These are phyloP conservation scores for Drosophila pullipes DNA, from an alignment of 2,888 invertebrate genomes.

Conservation along the genomic window DNA sequence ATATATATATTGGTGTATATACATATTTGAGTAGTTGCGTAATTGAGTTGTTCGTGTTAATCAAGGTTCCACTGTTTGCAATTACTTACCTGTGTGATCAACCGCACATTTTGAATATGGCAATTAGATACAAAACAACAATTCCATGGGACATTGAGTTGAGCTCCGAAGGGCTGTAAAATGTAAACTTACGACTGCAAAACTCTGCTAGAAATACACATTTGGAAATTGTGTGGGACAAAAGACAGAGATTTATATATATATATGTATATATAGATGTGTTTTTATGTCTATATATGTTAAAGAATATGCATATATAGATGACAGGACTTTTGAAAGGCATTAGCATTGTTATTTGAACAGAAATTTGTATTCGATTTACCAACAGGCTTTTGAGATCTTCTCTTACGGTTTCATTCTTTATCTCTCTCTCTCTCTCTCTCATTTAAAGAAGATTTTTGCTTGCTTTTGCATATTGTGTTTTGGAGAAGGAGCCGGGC, in stretches of 20 bases:
- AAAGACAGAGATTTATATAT: constrained; percentile 45
- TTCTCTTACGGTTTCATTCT: constrained; percentile 27
- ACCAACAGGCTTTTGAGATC: constrained; percentile 77
- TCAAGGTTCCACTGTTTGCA: constrained; percentile 57
- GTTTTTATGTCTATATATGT: constrained; percentile 32
- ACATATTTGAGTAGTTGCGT: background rate
- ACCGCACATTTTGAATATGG: constrained; percentile 30
- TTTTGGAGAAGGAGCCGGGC: constrained; percentile 32
- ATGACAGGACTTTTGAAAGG: constrained; percentile 78
- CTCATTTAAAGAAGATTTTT: constrained; percentile 37
- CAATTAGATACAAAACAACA: constrained; percentile 46
- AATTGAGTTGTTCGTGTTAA: constrained; percentile 20
- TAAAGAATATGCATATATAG: constrained; percentile 54
- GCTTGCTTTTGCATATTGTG: constrained; percentile 40
- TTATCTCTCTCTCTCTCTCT: constrained; percentile 22
- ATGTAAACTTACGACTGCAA: constrained; percentile 78
- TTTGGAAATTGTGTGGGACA: constrained; percentile 45
- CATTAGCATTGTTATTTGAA: constrained; percentile 70
- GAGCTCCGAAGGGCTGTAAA: constrained; percentile 69
- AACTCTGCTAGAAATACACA: constrained; percentile 57
- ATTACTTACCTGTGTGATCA: constrained; percentile 47
- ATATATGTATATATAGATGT: constrained; percentile 16
- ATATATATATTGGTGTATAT: background rate
- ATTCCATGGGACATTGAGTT: constrained; percentile 64
- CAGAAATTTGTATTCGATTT: constrained; percentile 74